Evolutionary conservation across 2,797 vertebrate species (phyloP), one percentile per base, ranked within the genome.

Genomic region (Oreonectes daqikongensis): DNA sequence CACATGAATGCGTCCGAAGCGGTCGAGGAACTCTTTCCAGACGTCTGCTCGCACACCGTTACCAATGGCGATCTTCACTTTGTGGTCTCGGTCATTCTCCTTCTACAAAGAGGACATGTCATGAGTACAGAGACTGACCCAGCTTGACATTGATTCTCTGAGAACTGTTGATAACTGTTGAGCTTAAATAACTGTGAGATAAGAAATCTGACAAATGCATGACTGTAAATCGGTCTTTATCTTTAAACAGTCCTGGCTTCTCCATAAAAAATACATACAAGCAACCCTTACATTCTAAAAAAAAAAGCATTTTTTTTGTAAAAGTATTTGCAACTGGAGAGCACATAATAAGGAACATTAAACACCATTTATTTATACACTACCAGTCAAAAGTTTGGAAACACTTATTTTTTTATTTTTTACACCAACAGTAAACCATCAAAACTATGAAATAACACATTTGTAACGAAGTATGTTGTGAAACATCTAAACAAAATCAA

Each of bases 21-120:
- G 94, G 48, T 68, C 75, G 69, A 95, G 72, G 76, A 97, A 96
- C 83, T 96, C 92, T 0, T 85, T 88, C 96, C 96, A 97, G 59
- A 96, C 57, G 4, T 97, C 95, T 1, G 69, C 81, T 26, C 96
- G 91, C 38, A 95, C 81, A 1, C 96, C 96, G 10, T 97, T 98
- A 24, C 96, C 96, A 0, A 96, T 50, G 2, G 96, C 96, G 1
- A 94, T n/a, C 85, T 88, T 91, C 52, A 97, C 95, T 69, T 80
- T 92, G 84, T 97, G 96, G 69, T 94, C 86, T 65, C 71, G 90
- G 38, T 98, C 95, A 0, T 90, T 90, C 60, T 93, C 91, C 85
- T 88, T 95, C 95, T 98, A 86, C 72, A 67, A 52, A 12, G 52
- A 44, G 68, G 24, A 61, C 63, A 67, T 26, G 60, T 14, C 12